A percentile compares a stretch with the other conserved stretches of the same genome.
Conservation (phyloP, 2,113 vertebrate species). For the Eptesicus fuscus region DNA sequence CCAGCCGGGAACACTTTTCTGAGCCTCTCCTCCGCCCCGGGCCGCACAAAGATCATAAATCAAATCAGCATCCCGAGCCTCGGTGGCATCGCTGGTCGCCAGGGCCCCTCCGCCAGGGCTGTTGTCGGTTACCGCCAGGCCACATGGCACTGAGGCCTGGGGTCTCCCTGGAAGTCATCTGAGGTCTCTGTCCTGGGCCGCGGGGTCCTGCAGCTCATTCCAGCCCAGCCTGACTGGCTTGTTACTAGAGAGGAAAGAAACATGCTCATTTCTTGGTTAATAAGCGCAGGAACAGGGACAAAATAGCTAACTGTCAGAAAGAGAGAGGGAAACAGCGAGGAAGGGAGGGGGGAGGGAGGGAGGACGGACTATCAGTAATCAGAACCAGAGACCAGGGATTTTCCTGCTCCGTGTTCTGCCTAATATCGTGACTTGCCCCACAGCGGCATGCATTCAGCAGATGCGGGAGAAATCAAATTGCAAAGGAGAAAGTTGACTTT, state of each 20-base stretch:
- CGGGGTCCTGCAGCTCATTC: conserved; percentile 17
- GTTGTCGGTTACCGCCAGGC: background rate
- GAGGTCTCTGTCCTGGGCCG: conserved; percentile 18
- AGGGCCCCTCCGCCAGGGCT: background rate
- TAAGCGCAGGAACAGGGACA: conserved; percentile 43
- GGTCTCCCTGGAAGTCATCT: conserved; percentile 15
- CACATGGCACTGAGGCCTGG: background rate
- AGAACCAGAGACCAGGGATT: conserved; percentile 41
- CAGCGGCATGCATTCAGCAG: background rate
- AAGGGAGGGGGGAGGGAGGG: background rate
- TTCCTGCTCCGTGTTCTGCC: background rate
- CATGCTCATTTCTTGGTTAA: conserved; percentile 50
- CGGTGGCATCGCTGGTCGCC: conserved; percentile 47
- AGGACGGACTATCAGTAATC: background rate
- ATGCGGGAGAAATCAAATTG: background rate
- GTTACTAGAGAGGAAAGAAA: conserved; percentile 46
- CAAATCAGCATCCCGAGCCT: conserved; percentile 68
- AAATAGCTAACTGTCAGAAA: conserved; percentile 48
- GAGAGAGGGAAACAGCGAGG: background rate
- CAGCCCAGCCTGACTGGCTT: background rate
- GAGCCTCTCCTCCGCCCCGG: conserved; percentile 70
- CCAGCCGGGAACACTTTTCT: conserved; percentile 73
- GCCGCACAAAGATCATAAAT: conserved; percentile 75
- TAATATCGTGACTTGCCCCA: background rate
- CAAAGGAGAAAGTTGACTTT: conserved; percentile 27